Conservation (phyloP, 2,888 invertebrate genomes). For the Euspilapteryx auroguttella region DNA sequence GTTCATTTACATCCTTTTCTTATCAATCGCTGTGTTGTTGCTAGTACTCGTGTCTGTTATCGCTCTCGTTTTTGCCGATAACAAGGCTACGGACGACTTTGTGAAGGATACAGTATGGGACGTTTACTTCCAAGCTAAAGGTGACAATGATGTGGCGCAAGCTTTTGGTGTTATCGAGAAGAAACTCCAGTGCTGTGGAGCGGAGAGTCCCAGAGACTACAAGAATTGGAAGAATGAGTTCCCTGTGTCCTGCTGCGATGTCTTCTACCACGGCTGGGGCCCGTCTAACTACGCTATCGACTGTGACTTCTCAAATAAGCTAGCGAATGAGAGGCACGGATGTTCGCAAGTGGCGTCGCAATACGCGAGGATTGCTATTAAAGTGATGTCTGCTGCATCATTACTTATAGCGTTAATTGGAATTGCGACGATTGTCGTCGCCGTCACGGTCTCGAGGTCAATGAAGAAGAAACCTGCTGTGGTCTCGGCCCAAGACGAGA, state of each 20-base stretch:
- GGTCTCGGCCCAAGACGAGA: constrained; percentile 21
- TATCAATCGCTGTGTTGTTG: constrained; percentile 20
- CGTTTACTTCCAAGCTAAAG: constrained; percentile 29
- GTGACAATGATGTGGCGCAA: constrained; percentile 18
- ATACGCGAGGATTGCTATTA: constrained; percentile 31
- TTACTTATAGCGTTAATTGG: constrained; percentile 30
- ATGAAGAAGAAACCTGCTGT: constrained; percentile 14
- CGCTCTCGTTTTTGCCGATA: constrained; percentile 32
- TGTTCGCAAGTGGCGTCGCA: constrained; percentile 34
- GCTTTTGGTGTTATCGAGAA: constrained; percentile 31
- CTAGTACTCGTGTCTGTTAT: constrained; percentile 23
- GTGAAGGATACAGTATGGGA: constrained; percentile 44
- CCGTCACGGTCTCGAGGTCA: constrained; percentile 20
- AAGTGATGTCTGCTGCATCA: constrained; percentile 23
- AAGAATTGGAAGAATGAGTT: constrained; percentile 35
- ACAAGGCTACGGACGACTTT: constrained; percentile 29
- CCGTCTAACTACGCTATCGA: constrained; percentile 25
- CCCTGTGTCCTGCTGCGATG: constrained; percentile 43
- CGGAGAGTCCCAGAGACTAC: constrained; percentile 39
- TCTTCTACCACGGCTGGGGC: constrained; percentile 34
- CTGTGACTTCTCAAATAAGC: constrained; percentile 39
- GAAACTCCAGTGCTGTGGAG: constrained; percentile 42
- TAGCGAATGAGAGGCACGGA: constrained; percentile 43
- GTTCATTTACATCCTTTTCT: constrained; percentile 20
- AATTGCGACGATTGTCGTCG: constrained; percentile 20